phyloP scores from a whole-genome alignment of 2,797 vertebrate species.

The Scyliorhinus canicula region DNA sequence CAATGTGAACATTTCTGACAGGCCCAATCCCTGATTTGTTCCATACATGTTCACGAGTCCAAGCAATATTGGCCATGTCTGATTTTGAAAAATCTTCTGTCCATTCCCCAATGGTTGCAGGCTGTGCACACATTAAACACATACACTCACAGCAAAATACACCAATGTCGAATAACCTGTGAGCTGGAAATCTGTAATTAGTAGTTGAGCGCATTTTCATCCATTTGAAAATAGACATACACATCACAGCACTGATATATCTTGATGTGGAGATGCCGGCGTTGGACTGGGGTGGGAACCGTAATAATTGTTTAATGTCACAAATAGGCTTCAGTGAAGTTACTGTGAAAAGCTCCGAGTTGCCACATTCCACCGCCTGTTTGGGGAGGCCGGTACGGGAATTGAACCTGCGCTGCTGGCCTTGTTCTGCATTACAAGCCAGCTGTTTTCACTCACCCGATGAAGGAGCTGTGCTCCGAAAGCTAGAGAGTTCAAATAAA shows the following conservation, averaged over 20 bases:
- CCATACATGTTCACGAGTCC: not conserved
- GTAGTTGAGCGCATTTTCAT: not conserved
- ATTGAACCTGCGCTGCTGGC: too few relatives aligned
- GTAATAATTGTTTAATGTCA: too few relatives aligned
- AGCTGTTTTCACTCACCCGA: too few relatives aligned
- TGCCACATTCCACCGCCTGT: too few relatives aligned
- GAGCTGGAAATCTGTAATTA: not conserved
- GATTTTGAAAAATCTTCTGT: not conserved
- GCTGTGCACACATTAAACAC: not conserved
- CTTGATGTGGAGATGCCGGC: too few relatives aligned
- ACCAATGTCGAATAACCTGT: not conserved
- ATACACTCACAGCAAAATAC: not conserved
- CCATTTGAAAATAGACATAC: not conserved
- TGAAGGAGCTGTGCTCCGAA: too few relatives aligned
- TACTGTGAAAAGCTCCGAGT: too few relatives aligned
- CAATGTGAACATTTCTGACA: not conserved
- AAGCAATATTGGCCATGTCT: not conserved
- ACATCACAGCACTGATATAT: not conserved
- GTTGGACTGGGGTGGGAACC: too few relatives aligned
- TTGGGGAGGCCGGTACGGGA: too few relatives aligned
- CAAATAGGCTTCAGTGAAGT: too few relatives aligned
- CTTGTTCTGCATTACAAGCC: too few relatives aligned
- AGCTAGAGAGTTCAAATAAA: too few relatives aligned
- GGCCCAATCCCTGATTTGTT: not conserved
- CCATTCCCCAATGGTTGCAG: not conserved